Conservation (phyloP, 2,888 invertebrate genomes). For the Ametastegia equiseti region DNA sequence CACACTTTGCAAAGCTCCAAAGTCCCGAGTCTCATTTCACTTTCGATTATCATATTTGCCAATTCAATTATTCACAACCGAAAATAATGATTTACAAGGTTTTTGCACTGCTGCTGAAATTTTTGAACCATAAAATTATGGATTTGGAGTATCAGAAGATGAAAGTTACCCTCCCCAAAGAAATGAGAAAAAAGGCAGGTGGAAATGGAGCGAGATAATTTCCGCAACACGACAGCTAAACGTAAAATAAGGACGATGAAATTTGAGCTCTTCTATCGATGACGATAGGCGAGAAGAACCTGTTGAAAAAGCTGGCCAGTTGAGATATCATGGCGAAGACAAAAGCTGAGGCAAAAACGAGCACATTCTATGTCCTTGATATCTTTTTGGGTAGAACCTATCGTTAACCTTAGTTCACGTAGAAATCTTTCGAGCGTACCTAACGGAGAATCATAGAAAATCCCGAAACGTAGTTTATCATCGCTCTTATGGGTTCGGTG, state of each 20-base stretch:
- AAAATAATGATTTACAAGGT: neutral
- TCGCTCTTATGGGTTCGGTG: neutral
- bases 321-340: neutral
- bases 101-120: neutral
- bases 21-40: neutral
- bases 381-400: neutral
- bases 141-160: neutral
- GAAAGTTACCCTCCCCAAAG: neutral
- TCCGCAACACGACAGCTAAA: neutral
- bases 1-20: neutral
- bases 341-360: neutral
- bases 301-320: neutral
- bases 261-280: neutral
- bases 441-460: slow-evolving; percentile 29
- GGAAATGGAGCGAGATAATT: neutral
- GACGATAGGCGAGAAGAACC: neutral
- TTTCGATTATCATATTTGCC: neutral
- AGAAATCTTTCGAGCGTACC: neutral
- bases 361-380: neutral
- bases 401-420: neutral
- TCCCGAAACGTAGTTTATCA: slow-evolving; percentile 11
- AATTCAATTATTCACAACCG: neutral
- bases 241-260: neutral
- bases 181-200: neutral
- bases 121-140: neutral